phyloP scores from a whole-genome alignment of 2,113 vertebrate species.

The Dromaius novaehollandiae region DNA sequence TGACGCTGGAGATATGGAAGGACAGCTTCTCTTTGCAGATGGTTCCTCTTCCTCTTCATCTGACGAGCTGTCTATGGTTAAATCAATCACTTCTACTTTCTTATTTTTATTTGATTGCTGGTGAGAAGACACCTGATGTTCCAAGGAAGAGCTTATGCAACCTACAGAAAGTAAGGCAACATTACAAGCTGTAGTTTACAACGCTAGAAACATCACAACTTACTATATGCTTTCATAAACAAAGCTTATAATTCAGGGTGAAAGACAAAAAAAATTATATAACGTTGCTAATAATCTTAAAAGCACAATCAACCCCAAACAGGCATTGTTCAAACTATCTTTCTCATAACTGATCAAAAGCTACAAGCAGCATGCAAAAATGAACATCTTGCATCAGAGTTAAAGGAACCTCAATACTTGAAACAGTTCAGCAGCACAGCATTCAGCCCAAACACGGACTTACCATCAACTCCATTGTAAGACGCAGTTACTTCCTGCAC shows the following conservation, averaged over 20 bases:
- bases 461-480: conserved; percentile 92
- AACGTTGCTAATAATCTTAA: fast-evolving
- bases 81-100: conserved; percentile 96
- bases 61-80: conserved; percentile 97
- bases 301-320: neutral
- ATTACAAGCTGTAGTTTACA: neutral
- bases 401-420: neutral
- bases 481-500: conserved; percentile 92
- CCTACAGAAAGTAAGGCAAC: conserved; percentile 58
- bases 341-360: neutral
- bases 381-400: neutral
- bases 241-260: neutral
- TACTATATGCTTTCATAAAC: neutral
- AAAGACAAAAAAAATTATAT: neutral
- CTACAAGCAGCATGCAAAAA: neutral
- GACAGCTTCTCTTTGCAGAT: conserved; percentile 88
- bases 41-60: conserved; percentile 93
- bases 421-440: too few relatives aligned
- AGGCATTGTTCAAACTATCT: neutral
- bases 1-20: conserved; percentile 90
- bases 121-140: conserved; percentile 83
- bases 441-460: neutral
- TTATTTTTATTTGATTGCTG: conserved; percentile 85
- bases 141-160: conserved; percentile 84
- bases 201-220: neutral